Evolutionary conservation across 2,888 invertebrate genomes (phyloP).

Genomic region (Orthonevra nobilis): DNA sequence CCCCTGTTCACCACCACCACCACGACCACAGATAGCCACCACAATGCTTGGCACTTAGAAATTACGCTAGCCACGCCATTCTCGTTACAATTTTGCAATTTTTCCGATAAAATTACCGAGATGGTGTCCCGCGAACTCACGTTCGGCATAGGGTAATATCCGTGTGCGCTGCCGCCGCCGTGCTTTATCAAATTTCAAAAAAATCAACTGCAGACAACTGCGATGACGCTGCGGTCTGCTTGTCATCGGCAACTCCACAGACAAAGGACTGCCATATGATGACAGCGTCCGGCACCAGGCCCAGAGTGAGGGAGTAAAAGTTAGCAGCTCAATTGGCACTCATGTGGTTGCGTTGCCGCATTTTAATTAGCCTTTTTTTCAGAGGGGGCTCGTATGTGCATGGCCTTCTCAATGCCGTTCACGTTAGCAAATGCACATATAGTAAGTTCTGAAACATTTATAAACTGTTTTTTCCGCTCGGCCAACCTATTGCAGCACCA

Average conservation of each 20-base stretch:
- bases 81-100: constrained; percentile 64
- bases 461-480: constrained; percentile 23
- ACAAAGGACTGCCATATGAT: constrained; percentile 57
- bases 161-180: constrained; percentile 45
- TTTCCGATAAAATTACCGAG: constrained; percentile 57
- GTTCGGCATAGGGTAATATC: constrained; percentile 16
- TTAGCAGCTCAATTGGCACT: too few relatives aligned
- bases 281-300: constrained; percentile 43
- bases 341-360: too few relatives aligned
- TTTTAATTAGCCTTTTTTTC: constrained; percentile 48
- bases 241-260: constrained; percentile 31
- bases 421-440: neutral
- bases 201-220: constrained; percentile 62
- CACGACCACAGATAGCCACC: constrained; percentile 45
- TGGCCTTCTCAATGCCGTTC: constrained; percentile 69
- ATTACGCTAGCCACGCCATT: constrained; percentile 57
- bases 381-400: constrained; percentile 21
- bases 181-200: constrained; percentile 60
- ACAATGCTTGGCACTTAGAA: constrained; percentile 28
- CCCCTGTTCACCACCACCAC: constrained; percentile 4
- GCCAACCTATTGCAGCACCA: constrained; percentile 30
- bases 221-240: constrained; percentile 50
- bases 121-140: constrained; percentile 43
- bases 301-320: constrained; percentile 29
- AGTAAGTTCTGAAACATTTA: constrained; percentile 35